Conservation (phyloP, 2,113 vertebrate species). For the Madoqua kirkii region DNA sequence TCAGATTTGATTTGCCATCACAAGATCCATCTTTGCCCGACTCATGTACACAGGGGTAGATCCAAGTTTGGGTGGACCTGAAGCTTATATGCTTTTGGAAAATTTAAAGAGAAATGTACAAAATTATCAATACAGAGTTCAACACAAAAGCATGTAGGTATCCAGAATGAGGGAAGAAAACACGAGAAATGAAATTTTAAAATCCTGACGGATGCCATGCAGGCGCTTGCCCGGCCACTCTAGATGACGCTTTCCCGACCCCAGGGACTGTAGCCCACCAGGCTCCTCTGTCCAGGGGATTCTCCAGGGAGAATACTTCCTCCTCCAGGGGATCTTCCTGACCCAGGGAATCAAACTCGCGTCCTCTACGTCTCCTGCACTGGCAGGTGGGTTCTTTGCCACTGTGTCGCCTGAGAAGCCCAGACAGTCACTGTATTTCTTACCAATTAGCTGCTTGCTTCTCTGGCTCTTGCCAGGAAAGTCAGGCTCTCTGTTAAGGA, state of each 20-base stretch:
- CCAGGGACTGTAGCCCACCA: background rate
- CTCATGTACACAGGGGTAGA: background rate
- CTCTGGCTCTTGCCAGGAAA: background rate
- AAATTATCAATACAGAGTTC: background rate
- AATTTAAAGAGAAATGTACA: background rate
- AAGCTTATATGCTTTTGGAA: background rate
- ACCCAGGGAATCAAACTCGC: background rate
- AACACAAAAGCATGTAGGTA: background rate
- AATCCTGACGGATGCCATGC: background rate
- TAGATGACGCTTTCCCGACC: background rate
- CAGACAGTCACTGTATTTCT: background rate
- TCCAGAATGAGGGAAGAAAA: background rate
- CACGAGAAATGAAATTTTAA: background rate
- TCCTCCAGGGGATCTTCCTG: background rate
- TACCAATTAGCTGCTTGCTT: background rate
- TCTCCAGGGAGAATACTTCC: background rate
- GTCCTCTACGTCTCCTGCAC: fast-evolving
- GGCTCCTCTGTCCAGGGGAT: background rate
- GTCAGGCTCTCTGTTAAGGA: background rate
- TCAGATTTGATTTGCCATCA: background rate
- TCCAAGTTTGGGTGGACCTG: background rate
- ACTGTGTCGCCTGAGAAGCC: background rate
- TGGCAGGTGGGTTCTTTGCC: background rate
- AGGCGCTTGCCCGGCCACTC: background rate
- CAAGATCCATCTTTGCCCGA: background rate